A percentile compares a stretch with the other conserved stretches of the same genome.
Conservation (phyloP, 2,113 vertebrate species). For the Pygoscelis adeliae region DNA sequence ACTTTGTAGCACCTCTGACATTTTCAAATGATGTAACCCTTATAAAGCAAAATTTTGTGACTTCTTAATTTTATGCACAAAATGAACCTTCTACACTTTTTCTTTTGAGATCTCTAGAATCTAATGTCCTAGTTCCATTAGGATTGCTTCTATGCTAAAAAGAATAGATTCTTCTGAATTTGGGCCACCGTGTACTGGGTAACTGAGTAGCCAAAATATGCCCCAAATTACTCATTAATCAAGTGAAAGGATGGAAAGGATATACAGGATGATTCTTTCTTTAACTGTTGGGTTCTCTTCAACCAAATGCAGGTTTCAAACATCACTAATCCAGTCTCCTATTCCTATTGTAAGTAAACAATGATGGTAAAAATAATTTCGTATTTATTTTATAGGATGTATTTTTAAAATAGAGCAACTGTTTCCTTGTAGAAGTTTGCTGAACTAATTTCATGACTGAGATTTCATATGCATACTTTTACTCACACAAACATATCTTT, state of each 20-base stretch:
- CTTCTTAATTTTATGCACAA: background rate
- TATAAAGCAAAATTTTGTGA: background rate
- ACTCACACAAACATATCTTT: background rate
- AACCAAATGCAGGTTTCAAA: background rate
- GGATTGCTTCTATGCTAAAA: background rate
- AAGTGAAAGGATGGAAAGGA: background rate
- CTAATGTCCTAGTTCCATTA: background rate
- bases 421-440: background rate
- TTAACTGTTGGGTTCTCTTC: background rate
- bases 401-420: background rate
- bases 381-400: background rate
- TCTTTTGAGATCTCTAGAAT: background rate
- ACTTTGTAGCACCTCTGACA: background rate
- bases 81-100: background rate
- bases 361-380: background rate
- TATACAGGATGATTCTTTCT: background rate
- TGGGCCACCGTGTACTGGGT: background rate
- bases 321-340: background rate
- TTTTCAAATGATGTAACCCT: background rate
- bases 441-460: background rate
- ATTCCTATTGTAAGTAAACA: background rate
- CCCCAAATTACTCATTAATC: background rate
- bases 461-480: background rate
- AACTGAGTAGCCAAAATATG: background rate
- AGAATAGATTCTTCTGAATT: background rate